phyloP scores from a whole-genome alignment of 2,888 invertebrate species.

The Frankliniella intonsa region DNA sequence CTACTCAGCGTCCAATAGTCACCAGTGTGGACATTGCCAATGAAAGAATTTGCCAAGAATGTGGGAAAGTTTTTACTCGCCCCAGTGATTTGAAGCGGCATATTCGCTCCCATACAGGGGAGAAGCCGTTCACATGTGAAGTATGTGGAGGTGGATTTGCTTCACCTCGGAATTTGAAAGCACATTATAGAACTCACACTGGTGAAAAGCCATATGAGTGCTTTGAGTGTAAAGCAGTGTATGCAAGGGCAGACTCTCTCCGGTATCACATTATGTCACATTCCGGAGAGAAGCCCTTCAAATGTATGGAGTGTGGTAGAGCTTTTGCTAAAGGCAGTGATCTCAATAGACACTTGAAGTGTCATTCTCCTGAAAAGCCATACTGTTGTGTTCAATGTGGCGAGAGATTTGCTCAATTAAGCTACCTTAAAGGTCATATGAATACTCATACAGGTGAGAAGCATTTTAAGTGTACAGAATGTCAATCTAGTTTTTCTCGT shows the following conservation, averaged over 20 bases:
- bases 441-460: constrained; percentile 18
- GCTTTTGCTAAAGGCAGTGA: constrained; percentile 15
- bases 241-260: constrained; percentile 4
- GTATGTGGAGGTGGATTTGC: constrained; percentile 3
- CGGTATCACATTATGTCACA: constrained; percentile 12
- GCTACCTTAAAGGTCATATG: constrained; percentile 16
- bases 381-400: neutral
- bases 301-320: constrained; percentile 15
- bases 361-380: constrained; percentile 4
- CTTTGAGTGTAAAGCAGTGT: constrained; percentile 20
- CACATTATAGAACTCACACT: constrained; percentile 3
- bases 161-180: neutral
- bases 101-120: neutral
- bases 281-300: neutral
- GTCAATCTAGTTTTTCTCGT: constrained; percentile 17
- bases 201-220: constrained; percentile 10
- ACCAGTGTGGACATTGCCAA: constrained; percentile 5
- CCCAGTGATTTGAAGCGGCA: neutral
- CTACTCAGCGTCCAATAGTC: neutral
- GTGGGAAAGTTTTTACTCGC: constrained; percentile 4
- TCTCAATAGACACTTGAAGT: constrained; percentile 10
- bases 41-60: constrained; percentile 12
- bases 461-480: constrained; percentile 22
- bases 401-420: neutral
- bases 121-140: constrained; percentile 1